These are phyloP conservation scores for Ciconia maguari DNA, from an alignment of 2,113 vertebrate genomes.

Conservation along the genomic window DNA sequence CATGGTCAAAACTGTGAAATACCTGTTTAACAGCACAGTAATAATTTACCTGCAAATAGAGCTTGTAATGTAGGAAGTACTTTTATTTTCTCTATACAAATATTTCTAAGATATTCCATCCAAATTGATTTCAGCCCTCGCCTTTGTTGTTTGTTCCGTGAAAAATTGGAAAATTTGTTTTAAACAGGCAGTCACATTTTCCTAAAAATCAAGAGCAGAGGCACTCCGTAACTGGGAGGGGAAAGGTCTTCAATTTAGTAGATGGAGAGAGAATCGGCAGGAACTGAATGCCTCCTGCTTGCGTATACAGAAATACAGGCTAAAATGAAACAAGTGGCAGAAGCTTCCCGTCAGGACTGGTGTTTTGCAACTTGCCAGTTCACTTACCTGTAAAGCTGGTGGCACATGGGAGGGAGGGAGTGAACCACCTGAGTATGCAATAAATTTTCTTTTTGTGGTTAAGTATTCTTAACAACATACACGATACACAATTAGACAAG, in stretches of 20 bases:
- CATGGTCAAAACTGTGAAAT: background rate
- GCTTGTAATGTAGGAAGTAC: background rate
- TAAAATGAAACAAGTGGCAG: background rate
- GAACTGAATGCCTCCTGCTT: background rate
- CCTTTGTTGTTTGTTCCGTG: background rate
- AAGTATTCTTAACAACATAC: background rate
- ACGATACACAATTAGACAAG: fast-evolving
- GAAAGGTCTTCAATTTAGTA: background rate
- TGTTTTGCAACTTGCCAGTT: background rate
- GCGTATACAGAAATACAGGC: background rate
- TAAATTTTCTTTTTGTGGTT: background rate
- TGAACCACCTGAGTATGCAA: background rate
- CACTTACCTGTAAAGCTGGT: background rate
- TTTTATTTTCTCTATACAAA: background rate
- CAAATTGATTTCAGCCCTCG: background rate
- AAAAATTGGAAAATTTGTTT: background rate
- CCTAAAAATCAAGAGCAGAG: background rate
- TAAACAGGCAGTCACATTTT: background rate
- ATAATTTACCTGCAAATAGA: background rate
- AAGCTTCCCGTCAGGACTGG: background rate
- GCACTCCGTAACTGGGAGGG: background rate
- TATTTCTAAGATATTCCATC: background rate
- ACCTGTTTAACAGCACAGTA: background rate
- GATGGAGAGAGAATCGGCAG: background rate
- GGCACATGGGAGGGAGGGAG: background rate